Evolutionary conservation across 2,113 vertebrate species (phyloP).

Genomic region (Astur gentilis): DNA sequence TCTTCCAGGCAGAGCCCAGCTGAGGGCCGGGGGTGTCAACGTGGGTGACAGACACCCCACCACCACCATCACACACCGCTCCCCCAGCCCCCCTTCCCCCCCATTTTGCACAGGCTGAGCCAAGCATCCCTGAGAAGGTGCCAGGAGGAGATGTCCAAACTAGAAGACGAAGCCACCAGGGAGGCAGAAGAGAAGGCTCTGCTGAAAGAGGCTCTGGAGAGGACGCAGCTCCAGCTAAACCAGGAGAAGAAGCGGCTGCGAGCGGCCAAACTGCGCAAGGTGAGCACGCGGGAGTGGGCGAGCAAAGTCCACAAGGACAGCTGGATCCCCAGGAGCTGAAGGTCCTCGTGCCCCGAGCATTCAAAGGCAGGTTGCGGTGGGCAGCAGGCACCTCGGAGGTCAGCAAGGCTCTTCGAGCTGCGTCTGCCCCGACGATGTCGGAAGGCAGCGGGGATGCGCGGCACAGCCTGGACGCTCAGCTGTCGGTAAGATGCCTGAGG

Average conservation of each 20-base stretch:
- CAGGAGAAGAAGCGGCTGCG: slow-evolving; percentile 60
- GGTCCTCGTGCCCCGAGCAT: rapidly evolving
- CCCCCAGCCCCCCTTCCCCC: background rate
- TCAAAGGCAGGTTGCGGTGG: too few relatives aligned
- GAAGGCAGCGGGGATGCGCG: background rate
- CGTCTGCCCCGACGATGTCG: rapidly evolving
- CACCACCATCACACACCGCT: too few relatives aligned
- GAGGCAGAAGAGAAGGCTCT: slow-evolving; percentile 72
- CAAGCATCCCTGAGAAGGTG: slow-evolving; percentile 41
- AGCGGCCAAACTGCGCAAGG: slow-evolving; percentile 51
- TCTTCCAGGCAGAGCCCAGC: too few relatives aligned
- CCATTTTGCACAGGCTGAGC: slow-evolving; percentile 46
- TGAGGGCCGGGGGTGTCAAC: rapidly evolving
- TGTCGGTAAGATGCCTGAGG: background rate
- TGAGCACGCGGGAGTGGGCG: background rate
- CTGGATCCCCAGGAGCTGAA: background rate
- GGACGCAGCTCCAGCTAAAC: slow-evolving; percentile 57
- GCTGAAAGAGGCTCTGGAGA: slow-evolving; percentile 73
- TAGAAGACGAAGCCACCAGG: slow-evolving; percentile 66
- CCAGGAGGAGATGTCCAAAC: slow-evolving; percentile 56
- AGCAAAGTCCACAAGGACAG: background rate
- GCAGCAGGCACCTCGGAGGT: background rate
- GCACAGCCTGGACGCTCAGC: background rate
- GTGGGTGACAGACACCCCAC: background rate
- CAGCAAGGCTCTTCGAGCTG: background rate